Evolutionary conservation across 2,888 invertebrate species (phyloP).

Genomic region (Nomada goodeniana): DNA sequence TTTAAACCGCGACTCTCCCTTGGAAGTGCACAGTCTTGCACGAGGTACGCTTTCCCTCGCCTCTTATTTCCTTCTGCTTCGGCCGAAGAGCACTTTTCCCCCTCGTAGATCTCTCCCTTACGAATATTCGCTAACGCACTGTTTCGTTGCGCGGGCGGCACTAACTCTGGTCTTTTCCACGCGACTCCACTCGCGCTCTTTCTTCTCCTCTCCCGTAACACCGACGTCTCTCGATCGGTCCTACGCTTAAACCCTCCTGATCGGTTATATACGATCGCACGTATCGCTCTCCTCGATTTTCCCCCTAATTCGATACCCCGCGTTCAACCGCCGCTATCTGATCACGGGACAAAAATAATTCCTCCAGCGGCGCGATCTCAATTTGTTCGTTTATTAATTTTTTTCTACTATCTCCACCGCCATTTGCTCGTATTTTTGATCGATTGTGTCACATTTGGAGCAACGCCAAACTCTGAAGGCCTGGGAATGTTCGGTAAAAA

Average conservation of each 20-base stretch:
- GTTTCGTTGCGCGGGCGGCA: conserved; percentile 80
- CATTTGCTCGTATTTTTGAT: conserved; percentile 35
- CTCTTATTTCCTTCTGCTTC: conserved; percentile 12
- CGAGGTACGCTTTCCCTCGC: not conserved
- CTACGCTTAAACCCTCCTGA: conserved; percentile 48
- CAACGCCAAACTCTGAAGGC: conserved; percentile 32
- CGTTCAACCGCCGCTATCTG: not conserved
- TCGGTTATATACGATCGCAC: conserved; percentile 32
- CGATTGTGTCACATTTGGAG: conserved; percentile 49
- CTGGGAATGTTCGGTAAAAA: conserved; percentile 6
- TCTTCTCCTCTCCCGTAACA: conserved; percentile 62
- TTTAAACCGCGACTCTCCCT: conserved; percentile 33
- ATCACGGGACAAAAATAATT: not conserved
- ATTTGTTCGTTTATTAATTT: not conserved
- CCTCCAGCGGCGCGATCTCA: not conserved
- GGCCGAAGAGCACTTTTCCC: conserved; percentile 39
- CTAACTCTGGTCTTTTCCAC: conserved; percentile 80
- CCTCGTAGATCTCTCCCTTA: conserved; percentile 39
- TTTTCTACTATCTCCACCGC: not conserved
- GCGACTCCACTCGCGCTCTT: conserved; percentile 67
- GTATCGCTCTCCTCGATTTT: not conserved
- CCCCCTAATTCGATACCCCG: not conserved
- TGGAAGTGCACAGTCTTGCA: conserved; percentile 14
- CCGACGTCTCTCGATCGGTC: conserved; percentile 59
- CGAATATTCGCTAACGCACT: conserved; percentile 75